phyloP scores from a whole-genome alignment of 2,888 invertebrate genomes.

The Panzeria rudis region DNA sequence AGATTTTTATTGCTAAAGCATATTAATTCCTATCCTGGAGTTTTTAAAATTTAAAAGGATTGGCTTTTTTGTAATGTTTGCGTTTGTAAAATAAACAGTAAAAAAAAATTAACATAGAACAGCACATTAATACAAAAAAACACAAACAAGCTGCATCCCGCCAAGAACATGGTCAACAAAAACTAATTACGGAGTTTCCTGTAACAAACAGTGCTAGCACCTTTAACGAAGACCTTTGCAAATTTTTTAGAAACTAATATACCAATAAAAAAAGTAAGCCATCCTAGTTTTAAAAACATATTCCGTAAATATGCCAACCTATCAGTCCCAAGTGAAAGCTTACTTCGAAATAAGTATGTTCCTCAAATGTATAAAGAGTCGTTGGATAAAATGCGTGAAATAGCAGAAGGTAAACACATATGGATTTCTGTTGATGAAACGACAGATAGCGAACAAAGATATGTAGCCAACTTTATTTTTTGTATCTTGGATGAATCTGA shows the following conservation, averaged over 20 bases:
- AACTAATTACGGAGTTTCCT: background rate
- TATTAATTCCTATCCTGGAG: background rate
- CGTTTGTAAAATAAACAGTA: background rate
- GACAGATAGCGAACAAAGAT: slow-evolving; percentile 14
- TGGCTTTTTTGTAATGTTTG: slow-evolving; percentile 12
- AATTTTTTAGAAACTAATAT: background rate
- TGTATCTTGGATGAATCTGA: background rate
- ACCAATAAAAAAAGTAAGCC: too few species aligned
- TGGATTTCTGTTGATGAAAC: slow-evolving; percentile 23
- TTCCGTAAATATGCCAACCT: background rate
- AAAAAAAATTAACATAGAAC: too few species aligned
- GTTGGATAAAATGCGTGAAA: background rate
- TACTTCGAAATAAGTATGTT: background rate
- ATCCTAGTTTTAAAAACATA: background rate
- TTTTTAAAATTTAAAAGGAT: slow-evolving; percentile 2
- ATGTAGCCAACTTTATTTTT: slow-evolving; percentile 5
- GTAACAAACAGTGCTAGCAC: background rate
- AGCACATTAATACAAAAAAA: background rate
- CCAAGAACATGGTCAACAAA: background rate
- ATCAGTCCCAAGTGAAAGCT: background rate
- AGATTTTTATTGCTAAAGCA: too few species aligned
- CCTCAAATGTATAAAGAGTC: background rate
- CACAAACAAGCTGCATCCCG: background rate
- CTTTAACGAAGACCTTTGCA: slow-evolving; percentile 1
- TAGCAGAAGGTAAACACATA: background rate